A percentile compares a stretch with the other conserved stretches of the same genome.
phyloP scores from a whole-genome alignment of 37 sponge, comb jelly and placozoan species.

The Aphrocallistes beatrix region DNA sequence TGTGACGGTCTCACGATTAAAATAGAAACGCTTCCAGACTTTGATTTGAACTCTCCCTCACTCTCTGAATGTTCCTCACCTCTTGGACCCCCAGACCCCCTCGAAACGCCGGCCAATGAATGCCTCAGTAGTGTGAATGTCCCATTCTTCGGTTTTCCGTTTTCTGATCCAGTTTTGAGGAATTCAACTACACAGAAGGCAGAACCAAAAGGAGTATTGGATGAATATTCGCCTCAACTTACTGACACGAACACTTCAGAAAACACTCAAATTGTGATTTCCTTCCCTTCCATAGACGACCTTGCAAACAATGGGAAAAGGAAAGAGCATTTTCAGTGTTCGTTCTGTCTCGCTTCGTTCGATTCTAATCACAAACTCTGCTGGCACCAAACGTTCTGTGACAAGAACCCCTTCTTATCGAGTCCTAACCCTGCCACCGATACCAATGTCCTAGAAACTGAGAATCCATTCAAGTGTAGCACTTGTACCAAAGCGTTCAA shows the following conservation, averaged over 20 bases:
- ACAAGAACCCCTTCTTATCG: neutral
- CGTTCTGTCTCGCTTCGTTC: neutral
- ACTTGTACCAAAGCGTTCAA: neutral
- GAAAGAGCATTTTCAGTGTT: neutral
- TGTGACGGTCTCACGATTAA: neutral
- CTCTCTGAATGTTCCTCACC: too few species aligned
- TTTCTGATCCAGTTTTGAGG: neutral
- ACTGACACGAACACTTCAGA: too few species aligned
- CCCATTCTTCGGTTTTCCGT: neutral
- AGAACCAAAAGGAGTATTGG: too few species aligned
- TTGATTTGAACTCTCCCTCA: too few species aligned
- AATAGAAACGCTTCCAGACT: neutral
- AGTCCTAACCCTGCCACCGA: neutral
- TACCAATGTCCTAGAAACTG: neutral
- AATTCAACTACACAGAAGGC: too few species aligned
- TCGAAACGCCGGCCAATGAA: neutral
- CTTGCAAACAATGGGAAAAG: too few species aligned
- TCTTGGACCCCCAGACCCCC: neutral
- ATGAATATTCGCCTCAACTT: too few species aligned
- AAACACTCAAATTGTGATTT: too few species aligned
- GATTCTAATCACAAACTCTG: neutral
- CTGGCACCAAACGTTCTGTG: neutral
- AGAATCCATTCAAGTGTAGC: neutral
- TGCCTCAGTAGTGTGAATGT: neutral
- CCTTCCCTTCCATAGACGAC: too few species aligned